Conservation (phyloP, 1,140 invertebrate genomes). For the Batillaria attramentaria region DNA sequence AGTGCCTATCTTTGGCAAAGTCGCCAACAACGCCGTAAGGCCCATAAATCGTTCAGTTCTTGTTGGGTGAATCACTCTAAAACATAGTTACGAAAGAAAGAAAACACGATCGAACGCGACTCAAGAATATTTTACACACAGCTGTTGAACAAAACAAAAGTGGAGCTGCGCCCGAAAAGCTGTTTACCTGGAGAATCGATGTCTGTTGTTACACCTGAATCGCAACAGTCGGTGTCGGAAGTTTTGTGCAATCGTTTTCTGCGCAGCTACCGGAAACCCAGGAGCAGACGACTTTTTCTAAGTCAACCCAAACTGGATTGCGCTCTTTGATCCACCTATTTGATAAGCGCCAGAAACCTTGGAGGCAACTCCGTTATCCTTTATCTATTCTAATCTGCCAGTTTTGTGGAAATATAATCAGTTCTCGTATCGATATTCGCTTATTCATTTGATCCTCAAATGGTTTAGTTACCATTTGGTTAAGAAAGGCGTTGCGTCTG, state of each 20-base stretch:
- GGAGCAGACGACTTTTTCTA: neutral
- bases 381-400: neutral
- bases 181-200: constrained; percentile 2
- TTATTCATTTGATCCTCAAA: neutral
- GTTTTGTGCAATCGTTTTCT: neutral
- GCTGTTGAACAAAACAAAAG: neutral
- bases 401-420: neutral
- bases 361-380: no score
- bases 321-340: no score
- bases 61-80: no score
- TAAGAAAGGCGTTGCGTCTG: no score
- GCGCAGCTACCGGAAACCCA: neutral
- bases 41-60: no score
- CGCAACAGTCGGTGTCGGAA: neutral
- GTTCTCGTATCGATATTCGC: neutral
- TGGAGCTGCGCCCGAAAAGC: neutral
- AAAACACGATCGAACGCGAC: neutral
- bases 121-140: neutral
- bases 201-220: neutral
- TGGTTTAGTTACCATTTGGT: no score
- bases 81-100: neutral
- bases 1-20: neutral
- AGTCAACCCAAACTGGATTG: no score
- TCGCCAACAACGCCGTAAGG: no score
- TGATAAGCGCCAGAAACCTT: no score